phyloP scores from a whole-genome alignment of 2,888 invertebrate genomes.

The Notodonta dromedarius region DNA sequence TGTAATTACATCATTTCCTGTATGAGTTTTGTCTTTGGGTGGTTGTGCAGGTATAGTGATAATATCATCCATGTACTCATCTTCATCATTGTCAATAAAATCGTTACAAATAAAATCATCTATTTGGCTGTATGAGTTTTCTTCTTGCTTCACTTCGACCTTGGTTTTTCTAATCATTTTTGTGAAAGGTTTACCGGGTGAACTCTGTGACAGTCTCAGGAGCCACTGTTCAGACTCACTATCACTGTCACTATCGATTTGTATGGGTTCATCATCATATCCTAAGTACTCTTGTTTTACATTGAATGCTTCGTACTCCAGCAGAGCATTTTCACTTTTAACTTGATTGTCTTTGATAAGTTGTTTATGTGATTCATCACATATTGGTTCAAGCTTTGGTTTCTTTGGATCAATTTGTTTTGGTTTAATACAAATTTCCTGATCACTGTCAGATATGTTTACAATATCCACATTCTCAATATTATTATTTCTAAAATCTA shows the following conservation, averaged over 20 bases:
- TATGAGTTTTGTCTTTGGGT: conserved; percentile 21
- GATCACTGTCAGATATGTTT: conserved; percentile 63
- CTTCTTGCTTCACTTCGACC: conserved; percentile 46
- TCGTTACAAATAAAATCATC: conserved; percentile 53
- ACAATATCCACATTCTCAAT: conserved; percentile 43
- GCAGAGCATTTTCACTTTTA: conserved; percentile 61
- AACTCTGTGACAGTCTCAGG: conserved; percentile 79
- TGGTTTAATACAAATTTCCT: conserved; percentile 36
- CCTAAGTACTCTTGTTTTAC: conserved; percentile 71
- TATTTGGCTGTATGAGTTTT: conserved; percentile 73
- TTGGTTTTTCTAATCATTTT: conserved; percentile 44
- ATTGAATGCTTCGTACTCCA: conserved; percentile 68
- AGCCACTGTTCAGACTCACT: conserved; percentile 82
- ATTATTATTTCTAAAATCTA: conserved; percentile 23
- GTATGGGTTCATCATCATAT: conserved; percentile 68
- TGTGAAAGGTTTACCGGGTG: conserved; percentile 67
- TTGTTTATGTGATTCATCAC: conserved; percentile 37
- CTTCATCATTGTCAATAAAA: conserved; percentile 42
- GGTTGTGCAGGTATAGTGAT: conserved; percentile 51
- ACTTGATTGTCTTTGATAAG: conserved; percentile 39
- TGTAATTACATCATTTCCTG: conserved; percentile 3
- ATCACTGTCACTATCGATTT: conserved; percentile 75
- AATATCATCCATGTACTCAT: conserved; percentile 61
- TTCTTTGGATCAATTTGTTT: conserved; percentile 41
- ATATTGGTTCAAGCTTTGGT: conserved; percentile 49